Conservation (phyloP, 2,888 invertebrate species). For the Miltochrista miniata region DNA sequence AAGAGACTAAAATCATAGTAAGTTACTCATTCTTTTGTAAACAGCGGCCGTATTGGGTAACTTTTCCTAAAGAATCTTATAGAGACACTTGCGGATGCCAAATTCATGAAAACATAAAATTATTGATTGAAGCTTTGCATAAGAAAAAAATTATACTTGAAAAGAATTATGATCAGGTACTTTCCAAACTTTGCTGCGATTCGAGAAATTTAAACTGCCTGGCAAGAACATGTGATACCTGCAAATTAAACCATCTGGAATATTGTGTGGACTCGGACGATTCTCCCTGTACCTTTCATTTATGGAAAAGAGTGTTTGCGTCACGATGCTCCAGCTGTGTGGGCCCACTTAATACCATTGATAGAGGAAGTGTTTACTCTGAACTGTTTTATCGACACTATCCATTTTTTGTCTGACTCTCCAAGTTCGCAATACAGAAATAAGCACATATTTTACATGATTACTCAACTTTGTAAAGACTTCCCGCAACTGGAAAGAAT, state of each 20-base stretch:
- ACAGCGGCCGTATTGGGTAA: conserved; percentile 12
- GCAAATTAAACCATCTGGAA: too few species aligned
- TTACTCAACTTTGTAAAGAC: too few species aligned
- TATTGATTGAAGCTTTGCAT: too few species aligned
- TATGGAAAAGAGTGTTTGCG: conserved; percentile 2
- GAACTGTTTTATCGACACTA: conserved; percentile 3
- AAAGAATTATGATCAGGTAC: too few species aligned
- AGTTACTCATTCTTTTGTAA: conserved; percentile 17
- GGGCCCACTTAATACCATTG: conserved; percentile 6
- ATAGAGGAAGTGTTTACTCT: too few species aligned
- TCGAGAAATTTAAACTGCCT: too few species aligned
- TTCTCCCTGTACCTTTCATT: too few species aligned
- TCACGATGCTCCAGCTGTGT: conserved; percentile 4
- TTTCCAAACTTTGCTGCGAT: too few species aligned
- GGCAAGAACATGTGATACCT: too few species aligned
- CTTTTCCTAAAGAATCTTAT: conserved; percentile 8
- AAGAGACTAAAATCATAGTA: conserved; percentile 1
- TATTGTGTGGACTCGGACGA: too few species aligned
- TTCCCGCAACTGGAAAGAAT: too few species aligned
- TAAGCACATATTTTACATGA: conserved; percentile 15
- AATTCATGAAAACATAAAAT: not conserved
- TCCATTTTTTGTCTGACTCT: conserved; percentile 13
- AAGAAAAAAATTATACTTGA: too few species aligned
- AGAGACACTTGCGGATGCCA: conserved; percentile 3
- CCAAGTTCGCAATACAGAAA: conserved; percentile 14